These are phyloP conservation scores for Tyrophagus putrescentiae DNA, from an alignment of 1,140 invertebrate species.

Conservation along the genomic window DNA sequence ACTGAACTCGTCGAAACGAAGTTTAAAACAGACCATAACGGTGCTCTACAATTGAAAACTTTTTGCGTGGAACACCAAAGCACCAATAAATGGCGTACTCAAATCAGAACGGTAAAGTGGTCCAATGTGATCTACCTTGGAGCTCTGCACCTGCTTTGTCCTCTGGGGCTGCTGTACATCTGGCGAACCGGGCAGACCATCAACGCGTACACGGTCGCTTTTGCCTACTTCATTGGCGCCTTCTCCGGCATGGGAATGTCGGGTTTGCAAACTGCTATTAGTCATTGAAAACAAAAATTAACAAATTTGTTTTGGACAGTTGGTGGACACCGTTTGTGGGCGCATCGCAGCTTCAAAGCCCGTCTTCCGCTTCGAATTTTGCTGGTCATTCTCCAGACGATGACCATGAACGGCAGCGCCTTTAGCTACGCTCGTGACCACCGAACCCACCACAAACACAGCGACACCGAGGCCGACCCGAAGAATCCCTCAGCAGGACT, in stretches of 20 bases:
- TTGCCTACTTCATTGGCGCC: not conserved
- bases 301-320: too few species aligned
- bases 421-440: constrained; percentile 51
- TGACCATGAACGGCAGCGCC: constrained; percentile 39
- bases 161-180: not conserved
- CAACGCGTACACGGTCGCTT: not conserved
- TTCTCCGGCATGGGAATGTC: constrained; percentile 37
- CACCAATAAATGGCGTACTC: too few species aligned
- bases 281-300: too few species aligned
- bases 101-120: too few species aligned
- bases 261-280: too few species aligned
- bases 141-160: not conserved
- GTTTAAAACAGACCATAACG: too few species aligned
- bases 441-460: constrained; percentile 61
- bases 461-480: constrained; percentile 63
- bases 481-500: constrained; percentile 62
- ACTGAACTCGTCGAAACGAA: too few species aligned
- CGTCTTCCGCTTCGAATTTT: constrained; percentile 36
- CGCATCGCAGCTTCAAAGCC: constrained; percentile 42
- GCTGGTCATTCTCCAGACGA: constrained; percentile 45
- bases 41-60: too few species aligned
- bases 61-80: too few species aligned
- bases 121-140: not conserved
- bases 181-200: not conserved
- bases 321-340: constrained; percentile 43